A percentile compares a stretch with the other conserved stretches of the same genome.
Conservation (phyloP, 2,888 invertebrate species). For the Agrochola lychnidis region DNA sequence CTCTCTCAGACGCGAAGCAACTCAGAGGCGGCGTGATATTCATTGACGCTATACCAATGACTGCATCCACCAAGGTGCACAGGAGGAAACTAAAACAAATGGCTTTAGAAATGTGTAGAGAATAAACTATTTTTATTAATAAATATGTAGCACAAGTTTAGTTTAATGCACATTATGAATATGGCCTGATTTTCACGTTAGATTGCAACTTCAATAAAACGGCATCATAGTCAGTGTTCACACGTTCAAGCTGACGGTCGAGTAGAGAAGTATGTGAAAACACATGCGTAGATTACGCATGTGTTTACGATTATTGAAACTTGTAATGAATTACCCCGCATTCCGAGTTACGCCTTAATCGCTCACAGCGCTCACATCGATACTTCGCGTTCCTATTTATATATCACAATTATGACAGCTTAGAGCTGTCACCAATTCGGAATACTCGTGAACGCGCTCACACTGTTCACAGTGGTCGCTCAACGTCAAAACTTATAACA, state of each 20-base stretch:
- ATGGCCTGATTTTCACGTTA: not conserved
- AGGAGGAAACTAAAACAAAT: constrained; percentile 71
- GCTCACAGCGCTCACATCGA: too few species aligned
- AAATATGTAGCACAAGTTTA: constrained; percentile 22
- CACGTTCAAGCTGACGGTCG: not conserved
- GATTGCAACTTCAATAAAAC: not conserved
- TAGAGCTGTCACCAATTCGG: too few species aligned
- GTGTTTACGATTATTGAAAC: not conserved
- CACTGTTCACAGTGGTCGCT: too few species aligned
- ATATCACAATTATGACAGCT: too few species aligned
- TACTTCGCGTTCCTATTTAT: too few species aligned
- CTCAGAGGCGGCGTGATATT: constrained; percentile 81
- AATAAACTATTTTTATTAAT: constrained; percentile 23
- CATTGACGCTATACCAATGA: constrained; percentile 75
- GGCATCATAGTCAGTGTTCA: not conserved
- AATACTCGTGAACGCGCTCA: too few species aligned
- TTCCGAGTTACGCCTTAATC: too few species aligned
- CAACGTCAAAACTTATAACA: too few species aligned
- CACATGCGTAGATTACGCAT: not conserved
- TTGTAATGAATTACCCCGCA: not conserved
- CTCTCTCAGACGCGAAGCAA: constrained; percentile 78
- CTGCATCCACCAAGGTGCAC: constrained; percentile 76
- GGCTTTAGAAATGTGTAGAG: constrained; percentile 56
- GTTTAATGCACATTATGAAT: not conserved
- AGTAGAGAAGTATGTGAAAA: not conserved